Base-by-base conservation (phyloP, 2,888 invertebrate species). In the Trypoxylon attenuatum region DNA sequence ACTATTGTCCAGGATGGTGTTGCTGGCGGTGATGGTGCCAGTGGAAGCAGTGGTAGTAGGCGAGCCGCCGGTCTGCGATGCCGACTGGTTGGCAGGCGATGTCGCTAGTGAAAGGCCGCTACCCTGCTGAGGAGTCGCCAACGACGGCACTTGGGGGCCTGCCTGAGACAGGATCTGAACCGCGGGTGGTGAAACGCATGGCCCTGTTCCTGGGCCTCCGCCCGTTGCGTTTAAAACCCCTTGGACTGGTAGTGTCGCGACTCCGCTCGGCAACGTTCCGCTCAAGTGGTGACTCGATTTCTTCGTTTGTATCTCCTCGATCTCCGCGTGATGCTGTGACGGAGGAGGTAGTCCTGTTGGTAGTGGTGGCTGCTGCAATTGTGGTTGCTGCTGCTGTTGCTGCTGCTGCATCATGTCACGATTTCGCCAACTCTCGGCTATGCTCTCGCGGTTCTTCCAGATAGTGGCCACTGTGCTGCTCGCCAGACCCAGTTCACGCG, bases 401-500 rank as follows among this genome's bases (percentile, higher is more conserved):
- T 27, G 27, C n/a, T 33, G 76, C 66, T 86, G 85, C 86, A 87
- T 84, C 73, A 86, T 80, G 77, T 87, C 87, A 21, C 87, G 86
- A 65, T 86, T 87, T 54, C 86, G 78, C 87, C 87, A 87, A 64
- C 86, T 86, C 76, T 87, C 87, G 61, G 87, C 85, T 79, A 89
- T 89, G 84, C 88, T 88, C 82, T 89, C 88, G 68, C 89, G 89
- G 80, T 89, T 89, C 87, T 90, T 90, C 89, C 89, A 90, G 81
- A 90, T 90, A 58, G 89, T 90, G 53, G 89, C 89, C 52, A 89
- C 90, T 64, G 89, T 90, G 58, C 89, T 89, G 86, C 89, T 89
- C 70, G 89, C 89, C 83, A 89, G 87, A 69, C 89, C 89, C 80
- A 89, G 87, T 80, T 89, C 89, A 66, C 89, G 87, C 77, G 89